A percentile compares a stretch with the other conserved stretches of the same genome.
These are phyloP conservation scores for Barypeithes pellucidus DNA, from an alignment of 2,888 invertebrate species.

Conservation along the genomic window DNA sequence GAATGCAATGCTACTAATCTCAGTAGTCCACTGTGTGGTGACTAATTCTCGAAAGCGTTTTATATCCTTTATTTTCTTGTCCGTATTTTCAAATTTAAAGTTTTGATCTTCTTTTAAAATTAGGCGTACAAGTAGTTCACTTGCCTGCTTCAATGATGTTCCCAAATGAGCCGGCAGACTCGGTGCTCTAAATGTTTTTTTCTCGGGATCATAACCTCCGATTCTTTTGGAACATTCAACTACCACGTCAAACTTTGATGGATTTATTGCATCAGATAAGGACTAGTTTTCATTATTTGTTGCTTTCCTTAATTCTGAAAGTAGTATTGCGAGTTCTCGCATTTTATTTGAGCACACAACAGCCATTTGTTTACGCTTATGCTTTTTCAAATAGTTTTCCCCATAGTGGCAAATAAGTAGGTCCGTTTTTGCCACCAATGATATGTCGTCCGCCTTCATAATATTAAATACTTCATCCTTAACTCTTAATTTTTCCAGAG, in stretches of 20 bases:
- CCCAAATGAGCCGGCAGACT: constrained; percentile 56
- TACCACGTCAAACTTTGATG: constrained; percentile 52
- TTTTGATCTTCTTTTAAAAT: not conserved
- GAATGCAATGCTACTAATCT: constrained; percentile 6
- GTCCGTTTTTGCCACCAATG: constrained; percentile 55
- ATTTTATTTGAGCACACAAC: constrained; percentile 54
- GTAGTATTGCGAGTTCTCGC: constrained; percentile 53
- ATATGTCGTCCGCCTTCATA: constrained; percentile 57
- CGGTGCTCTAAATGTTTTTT: constrained; percentile 54
- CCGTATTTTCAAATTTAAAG: not conserved
- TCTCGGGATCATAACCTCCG: constrained; percentile 30
- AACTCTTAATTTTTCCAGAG: constrained; percentile 51
- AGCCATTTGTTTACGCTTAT: constrained; percentile 56
- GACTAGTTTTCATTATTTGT: constrained; percentile 29
- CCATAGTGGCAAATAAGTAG: constrained; percentile 55
- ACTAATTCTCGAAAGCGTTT: constrained; percentile 11
- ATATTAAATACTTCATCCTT: constrained; percentile 55
- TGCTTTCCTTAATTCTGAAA: constrained; percentile 51
- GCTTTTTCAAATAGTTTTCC: constrained; percentile 52
- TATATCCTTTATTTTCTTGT: constrained; percentile 5
- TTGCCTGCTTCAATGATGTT: constrained; percentile 51
- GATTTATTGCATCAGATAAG: constrained; percentile 45
- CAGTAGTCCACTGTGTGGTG: constrained; percentile 4
- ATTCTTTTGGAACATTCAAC: constrained; percentile 38
- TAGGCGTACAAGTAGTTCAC: not conserved